A percentile compares a stretch with the other conserved stretches of the same genome.
Evolutionary conservation across 2,113 vertebrate species (phyloP).

Genomic region (Melanotaenia duboulayi): DNA sequence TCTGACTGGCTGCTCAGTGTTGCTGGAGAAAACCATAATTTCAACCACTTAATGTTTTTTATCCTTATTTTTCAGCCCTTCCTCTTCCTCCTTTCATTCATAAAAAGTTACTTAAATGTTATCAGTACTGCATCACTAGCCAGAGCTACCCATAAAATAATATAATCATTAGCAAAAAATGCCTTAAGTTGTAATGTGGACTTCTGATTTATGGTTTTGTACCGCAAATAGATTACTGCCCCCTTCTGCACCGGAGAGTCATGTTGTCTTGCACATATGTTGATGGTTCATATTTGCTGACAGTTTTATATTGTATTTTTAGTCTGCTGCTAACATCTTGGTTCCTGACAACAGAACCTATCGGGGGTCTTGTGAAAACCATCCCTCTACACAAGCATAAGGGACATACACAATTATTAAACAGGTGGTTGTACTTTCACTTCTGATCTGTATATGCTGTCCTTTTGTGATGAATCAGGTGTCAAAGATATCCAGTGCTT

Average conservation of each 20-base stretch:
- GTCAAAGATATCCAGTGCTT: conserved; percentile 7
- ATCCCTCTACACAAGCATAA: neutral
- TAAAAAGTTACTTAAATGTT: no score
- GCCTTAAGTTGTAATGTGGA: neutral
- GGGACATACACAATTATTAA: neutral
- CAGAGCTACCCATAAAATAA: neutral
- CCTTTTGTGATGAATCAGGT: conserved; percentile 14
- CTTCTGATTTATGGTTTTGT: neutral
- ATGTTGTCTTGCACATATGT: neutral
- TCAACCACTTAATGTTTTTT: no score
- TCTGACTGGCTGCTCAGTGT: no score
- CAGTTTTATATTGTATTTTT: neutral
- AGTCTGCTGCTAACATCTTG: neutral
- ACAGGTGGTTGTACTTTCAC: neutral
- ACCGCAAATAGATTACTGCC: neutral
- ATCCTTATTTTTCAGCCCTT: no score
- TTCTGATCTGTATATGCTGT: conserved; percentile 4
- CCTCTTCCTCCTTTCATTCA: no score
- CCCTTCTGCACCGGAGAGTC: neutral
- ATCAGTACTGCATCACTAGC: neutral
- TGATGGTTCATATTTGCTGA: neutral
- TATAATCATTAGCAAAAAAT: neutral
- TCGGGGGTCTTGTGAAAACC: no score
- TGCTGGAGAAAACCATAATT: no score
- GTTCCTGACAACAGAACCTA: neutral